phyloP scores from a whole-genome alignment of 2,888 invertebrate species.

The Acanthosepion pharaonis region DNA sequence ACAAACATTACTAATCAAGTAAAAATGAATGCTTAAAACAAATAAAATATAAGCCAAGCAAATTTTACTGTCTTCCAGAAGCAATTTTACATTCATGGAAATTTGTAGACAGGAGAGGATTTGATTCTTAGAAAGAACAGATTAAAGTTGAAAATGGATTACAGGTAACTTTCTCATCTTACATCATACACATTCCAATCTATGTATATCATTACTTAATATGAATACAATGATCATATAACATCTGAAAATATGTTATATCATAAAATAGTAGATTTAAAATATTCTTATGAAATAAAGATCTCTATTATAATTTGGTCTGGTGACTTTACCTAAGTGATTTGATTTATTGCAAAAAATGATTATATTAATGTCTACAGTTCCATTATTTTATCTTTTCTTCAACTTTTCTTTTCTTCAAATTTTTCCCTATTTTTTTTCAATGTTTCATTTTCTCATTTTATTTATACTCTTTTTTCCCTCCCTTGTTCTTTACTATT shows the following conservation, averaged over 20 bases:
- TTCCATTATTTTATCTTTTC: too few species aligned
- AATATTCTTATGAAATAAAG: background rate
- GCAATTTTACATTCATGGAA: background rate
- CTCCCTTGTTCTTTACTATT: too few species aligned
- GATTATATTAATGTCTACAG: too few species aligned
- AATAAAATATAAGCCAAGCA: background rate
- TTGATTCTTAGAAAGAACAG: background rate
- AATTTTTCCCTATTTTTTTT: too few species aligned
- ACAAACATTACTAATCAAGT: too few species aligned
- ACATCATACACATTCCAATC: background rate
- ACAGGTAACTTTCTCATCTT: background rate
- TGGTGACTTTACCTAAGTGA: background rate
- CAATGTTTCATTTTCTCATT: too few species aligned
- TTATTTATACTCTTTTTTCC: too few species aligned
- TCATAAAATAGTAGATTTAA: background rate
- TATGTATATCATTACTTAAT: background rate
- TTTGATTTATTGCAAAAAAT: background rate
- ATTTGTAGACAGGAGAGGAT: background rate
- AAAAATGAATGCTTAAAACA: background rate
- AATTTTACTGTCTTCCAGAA: background rate
- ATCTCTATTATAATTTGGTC: background rate
- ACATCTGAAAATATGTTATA: background rate
- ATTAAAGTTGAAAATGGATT: background rate
- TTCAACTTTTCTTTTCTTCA: too few species aligned
- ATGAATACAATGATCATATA: background rate